Conservation (phyloP, 1,140 invertebrate species). For the Micrasema longulum region DNA sequence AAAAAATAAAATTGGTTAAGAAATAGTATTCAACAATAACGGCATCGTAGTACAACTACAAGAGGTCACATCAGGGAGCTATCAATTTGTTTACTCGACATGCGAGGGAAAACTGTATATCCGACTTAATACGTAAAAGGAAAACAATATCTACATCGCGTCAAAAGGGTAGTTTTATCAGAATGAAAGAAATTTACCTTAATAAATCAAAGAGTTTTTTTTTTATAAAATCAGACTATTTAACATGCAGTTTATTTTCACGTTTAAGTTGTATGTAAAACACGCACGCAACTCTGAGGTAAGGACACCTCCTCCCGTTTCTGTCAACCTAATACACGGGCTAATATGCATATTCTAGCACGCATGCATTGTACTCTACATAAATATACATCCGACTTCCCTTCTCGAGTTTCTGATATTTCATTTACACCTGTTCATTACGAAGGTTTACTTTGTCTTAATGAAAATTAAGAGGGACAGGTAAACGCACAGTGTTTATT, state of each 20-base stretch:
- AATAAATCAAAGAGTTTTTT: not conserved
- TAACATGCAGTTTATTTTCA: not conserved
- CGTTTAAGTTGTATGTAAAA: not conserved
- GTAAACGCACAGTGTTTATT: not conserved
- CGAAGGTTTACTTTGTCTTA: conserved; percentile 21
- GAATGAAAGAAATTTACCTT: not conserved
- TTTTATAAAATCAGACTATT: not conserved
- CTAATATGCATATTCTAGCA: conserved; percentile 51
- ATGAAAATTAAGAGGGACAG: conserved; percentile 15
- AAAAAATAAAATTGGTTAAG: not conserved
- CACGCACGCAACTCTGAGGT: conserved; percentile 27
- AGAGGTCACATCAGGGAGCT: conserved; percentile 13
- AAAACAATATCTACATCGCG: not conserved
- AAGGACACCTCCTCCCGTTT: conserved; percentile 40
- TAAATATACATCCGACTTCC: conserved; percentile 1
- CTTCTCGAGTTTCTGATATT: conserved; percentile 27
- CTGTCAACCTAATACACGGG: conserved; percentile 28
- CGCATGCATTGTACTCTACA: conserved; percentile 36
- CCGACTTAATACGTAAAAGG: not conserved
- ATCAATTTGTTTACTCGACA: conserved; percentile 10
- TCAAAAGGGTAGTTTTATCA: not conserved
- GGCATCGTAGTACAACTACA: not conserved
- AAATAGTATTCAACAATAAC: not conserved
- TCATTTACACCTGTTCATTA: conserved; percentile 48
- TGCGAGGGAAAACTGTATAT: conserved; percentile 13